Conservation (phyloP, 2,888 invertebrate genomes). For the Malachius bipustulatus region DNA sequence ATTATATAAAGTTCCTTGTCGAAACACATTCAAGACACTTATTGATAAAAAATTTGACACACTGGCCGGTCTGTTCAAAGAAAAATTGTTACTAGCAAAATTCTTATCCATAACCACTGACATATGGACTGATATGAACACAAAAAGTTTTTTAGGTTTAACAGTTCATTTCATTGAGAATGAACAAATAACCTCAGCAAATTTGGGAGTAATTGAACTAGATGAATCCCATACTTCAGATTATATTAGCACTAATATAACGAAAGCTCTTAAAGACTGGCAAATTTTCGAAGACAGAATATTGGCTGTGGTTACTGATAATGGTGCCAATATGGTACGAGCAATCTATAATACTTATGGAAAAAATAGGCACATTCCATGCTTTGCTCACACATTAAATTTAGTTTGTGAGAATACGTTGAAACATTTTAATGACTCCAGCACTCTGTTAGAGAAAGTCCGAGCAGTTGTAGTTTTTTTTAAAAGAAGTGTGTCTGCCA, state of each 20-base stretch:
- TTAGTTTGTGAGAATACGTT: constrained; percentile 3
- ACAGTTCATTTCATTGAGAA: constrained; percentile 3
- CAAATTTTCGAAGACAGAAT: background rate
- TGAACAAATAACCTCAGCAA: constrained; percentile 6
- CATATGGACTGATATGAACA: constrained; percentile 11
- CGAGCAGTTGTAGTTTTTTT: constrained; percentile 5
- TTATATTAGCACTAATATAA: constrained; percentile 4
- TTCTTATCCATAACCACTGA: constrained; percentile 9
- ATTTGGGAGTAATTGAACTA: constrained; percentile 6
- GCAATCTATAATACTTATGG: constrained; percentile 5
- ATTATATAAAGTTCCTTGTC: constrained; percentile 8
- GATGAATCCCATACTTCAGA: constrained; percentile 8
- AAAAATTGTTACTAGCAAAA: constrained; percentile 7
- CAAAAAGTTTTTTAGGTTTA: constrained; percentile 10
- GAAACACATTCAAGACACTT: constrained; percentile 10
- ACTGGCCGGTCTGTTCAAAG: constrained; percentile 3
- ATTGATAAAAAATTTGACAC: constrained; percentile 8
- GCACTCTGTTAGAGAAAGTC: constrained; percentile 5
- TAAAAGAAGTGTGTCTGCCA: constrained; percentile 5
- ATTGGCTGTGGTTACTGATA: constrained; percentile 6
- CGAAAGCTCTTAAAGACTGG: background rate
- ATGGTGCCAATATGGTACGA: constrained; percentile 3
- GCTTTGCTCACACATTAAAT: background rate
- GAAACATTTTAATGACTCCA: background rate
- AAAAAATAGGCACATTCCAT: background rate